Percentiles rank a stretch among this genome's conserved stretches.
Conservation (phyloP, 2,113 vertebrate species). For the Sylvilagus bachmani region DNA sequence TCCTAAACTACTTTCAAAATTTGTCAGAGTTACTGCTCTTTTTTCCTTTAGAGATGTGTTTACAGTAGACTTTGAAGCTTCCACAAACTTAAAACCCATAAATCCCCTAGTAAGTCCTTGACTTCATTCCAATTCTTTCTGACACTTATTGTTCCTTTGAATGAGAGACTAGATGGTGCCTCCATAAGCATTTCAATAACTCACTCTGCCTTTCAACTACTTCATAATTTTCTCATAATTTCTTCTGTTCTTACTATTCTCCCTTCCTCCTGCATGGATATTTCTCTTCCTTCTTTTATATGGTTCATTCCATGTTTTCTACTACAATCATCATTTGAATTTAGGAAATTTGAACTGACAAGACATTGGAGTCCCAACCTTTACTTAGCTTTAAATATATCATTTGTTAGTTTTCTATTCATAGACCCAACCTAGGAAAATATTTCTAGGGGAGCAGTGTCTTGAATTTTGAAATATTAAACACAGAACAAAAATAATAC, state of each 20-base stretch:
- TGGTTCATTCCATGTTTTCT: neutral
- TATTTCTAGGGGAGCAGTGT: neutral
- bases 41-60: neutral
- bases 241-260: neutral
- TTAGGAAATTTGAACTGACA: constrained; percentile 20
- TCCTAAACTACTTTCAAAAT: neutral
- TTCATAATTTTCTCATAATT: neutral
- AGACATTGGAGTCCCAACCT: neutral
- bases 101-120: neutral
- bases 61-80: constrained; percentile 13
- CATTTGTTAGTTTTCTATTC: neutral
- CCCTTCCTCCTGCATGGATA: neutral
- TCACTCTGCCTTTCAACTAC: neutral
- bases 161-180: neutral
- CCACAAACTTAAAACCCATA: neutral
- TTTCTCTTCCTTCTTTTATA: neutral
- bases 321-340: neutral
- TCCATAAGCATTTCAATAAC: neutral
- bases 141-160: neutral
- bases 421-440: neutral
- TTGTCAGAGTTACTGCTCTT: neutral
- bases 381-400: constrained; percentile 33
- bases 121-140: neutral
- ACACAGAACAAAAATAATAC: neutral
- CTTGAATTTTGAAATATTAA: constrained; percentile 4